Base-by-base conservation (phyloP, 2,113 vertebrate species). In the Origma solitaria region DNA sequence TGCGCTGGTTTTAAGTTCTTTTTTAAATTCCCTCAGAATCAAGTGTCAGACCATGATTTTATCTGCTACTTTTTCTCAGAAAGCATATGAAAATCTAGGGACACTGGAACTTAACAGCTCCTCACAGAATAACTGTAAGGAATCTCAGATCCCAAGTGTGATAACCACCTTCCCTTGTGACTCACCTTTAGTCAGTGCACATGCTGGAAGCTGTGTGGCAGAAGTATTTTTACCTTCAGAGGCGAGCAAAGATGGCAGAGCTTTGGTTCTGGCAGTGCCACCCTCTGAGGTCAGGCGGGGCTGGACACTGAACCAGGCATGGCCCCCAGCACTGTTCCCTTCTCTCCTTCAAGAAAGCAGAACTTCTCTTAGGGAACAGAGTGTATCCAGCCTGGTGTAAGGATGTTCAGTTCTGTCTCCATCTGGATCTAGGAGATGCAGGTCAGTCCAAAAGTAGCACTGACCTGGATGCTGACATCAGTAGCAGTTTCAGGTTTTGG, bases 91-190 rank as follows among this genome's bases (percentile, higher is more conserved):
- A 87, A 87, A 79, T 91, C 31, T 64, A 49, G 61, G 92, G 69
- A 25, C 45, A 15, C 66, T 79, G 65, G 69, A 91, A 78, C 7
- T 71, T 91, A 82, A 42, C 86, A 94, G 37, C 38, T 94, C 57
- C 71, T 94, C 53, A 22, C 70, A 91, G 69, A 68, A 6, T 58
- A 69, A 20, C 65, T 85, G 38, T 58, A 81, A 92, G 83, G 69
- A 82, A 58, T 65, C 83, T 92, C 62, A 70, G 45, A 92, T 85
- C 66, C 57, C 70, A 79, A 35, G 84, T 82, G 91, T 82, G 91
- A 94, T 71, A 79, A 94, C 94, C 91, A 91, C 83, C 61, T 94
- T 85, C 69, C 81, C 33, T 78, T 23, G 0, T 92, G 94, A 89
- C 57, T 82, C 86, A 91, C 94, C 93, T 96, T 91, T 64, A 60